Percentiles rank a stretch among this genome's conserved stretches.
Evolutionary conservation across 35 echinoderm and acorn worm species (phyloP).

Genomic region (Lytechinus pictus): DNA sequence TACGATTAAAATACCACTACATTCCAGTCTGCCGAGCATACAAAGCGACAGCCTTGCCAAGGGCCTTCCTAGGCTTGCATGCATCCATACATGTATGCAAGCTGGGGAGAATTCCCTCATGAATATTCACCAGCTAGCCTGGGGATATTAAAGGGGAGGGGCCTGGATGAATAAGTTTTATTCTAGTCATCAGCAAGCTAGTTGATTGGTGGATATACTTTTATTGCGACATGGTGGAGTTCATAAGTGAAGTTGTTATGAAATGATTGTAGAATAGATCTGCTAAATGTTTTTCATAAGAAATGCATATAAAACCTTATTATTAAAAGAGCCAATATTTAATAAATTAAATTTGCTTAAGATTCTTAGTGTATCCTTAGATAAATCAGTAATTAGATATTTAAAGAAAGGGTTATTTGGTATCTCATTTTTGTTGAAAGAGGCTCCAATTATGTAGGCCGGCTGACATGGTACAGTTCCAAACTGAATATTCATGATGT

Average conservation of each 20-base stretch:
- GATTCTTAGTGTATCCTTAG: too few species aligned
- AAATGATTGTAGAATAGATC: too few species aligned
- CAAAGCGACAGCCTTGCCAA: neutral
- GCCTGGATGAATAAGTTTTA: neutral
- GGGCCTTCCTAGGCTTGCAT: neutral
- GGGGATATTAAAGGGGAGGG: neutral
- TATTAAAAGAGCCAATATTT: too few species aligned
- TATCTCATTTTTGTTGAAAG: too few species aligned
- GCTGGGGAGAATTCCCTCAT: neutral
- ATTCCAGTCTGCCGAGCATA: constrained; percentile 5
- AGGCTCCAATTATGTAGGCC: too few species aligned
- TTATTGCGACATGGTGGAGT: neutral
- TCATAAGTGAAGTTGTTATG: neutral
- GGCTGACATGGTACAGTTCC: too few species aligned
- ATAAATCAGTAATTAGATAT: too few species aligned
- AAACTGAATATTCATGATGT: too few species aligned
- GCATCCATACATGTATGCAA: constrained; percentile 21
- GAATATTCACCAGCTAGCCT: constrained; percentile 19
- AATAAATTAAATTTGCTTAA: too few species aligned
- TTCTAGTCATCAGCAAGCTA: neutral
- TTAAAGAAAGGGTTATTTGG: too few species aligned
- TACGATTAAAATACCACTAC: constrained; percentile 37
- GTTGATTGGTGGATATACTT: neutral
- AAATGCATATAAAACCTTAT: too few species aligned
- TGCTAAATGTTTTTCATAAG: too few species aligned